A percentile compares a stretch with the other conserved stretches of the same genome.
Conservation (phyloP, 2,113 vertebrate species). For the Eudyptes chrysolophus region DNA sequence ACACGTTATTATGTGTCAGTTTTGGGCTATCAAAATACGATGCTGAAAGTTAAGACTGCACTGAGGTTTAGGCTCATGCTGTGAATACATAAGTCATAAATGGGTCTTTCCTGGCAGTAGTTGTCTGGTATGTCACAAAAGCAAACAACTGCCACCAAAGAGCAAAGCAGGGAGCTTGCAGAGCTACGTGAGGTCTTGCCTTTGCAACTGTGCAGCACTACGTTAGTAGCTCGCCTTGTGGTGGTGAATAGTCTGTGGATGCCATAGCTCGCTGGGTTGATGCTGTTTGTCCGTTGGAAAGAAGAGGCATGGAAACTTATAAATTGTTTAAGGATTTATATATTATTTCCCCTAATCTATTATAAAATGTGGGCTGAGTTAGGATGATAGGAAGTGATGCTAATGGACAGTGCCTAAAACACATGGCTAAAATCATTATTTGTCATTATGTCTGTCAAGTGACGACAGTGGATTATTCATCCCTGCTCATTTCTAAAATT, state of each 20-base stretch:
- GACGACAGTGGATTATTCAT: not conserved
- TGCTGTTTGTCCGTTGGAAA: not conserved
- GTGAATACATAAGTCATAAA: not conserved
- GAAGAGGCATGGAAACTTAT: not conserved
- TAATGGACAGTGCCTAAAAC: not conserved
- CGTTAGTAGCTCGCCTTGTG: not conserved
- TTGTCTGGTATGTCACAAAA: not conserved
- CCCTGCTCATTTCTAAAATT: not conserved
- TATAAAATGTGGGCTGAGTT: not conserved
- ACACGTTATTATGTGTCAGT: not conserved
- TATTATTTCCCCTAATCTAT: not conserved
- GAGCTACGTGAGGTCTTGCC: not conserved
- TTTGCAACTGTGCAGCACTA: not conserved
- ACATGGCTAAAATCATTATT: not conserved
- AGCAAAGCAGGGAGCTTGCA: not conserved
- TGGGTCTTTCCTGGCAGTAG: not conserved
- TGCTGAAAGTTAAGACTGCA: not conserved
- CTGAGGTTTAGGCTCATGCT: not conserved
- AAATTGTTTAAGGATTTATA: not conserved
- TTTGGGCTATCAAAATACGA: not conserved
- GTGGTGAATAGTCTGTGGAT: not conserved
- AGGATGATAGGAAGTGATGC: not conserved
- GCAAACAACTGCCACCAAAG: not conserved
- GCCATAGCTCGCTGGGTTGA: fast-evolving
- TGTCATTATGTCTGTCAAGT: not conserved